Evolutionary conservation across 2,113 vertebrate genomes (phyloP).

Genomic region (Callospermophilus lateralis): DNA sequence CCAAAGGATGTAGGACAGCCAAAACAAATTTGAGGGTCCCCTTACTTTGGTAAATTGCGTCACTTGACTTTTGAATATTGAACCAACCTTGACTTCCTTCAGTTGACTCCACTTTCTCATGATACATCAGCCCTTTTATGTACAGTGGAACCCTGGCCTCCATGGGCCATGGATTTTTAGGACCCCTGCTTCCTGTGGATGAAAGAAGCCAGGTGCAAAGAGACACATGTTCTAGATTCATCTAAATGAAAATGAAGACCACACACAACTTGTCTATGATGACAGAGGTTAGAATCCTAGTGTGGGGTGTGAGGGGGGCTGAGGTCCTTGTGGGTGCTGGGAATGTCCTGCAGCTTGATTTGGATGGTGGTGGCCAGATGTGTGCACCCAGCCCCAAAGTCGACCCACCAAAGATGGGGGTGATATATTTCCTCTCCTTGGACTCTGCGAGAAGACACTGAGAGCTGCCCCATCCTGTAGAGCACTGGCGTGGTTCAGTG

Average conservation of each 20-base stretch:
- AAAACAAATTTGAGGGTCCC: too few relatives aligned
- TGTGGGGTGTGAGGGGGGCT: not conserved
- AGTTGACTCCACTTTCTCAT: not conserved
- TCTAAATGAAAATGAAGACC: not conserved
- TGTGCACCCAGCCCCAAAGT: fast-evolving
- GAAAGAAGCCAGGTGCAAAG: not conserved
- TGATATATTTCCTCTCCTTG: not conserved
- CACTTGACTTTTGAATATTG: too few relatives aligned
- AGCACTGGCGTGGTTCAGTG: fast-evolving
- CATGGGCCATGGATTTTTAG: too few relatives aligned
- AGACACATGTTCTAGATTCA: not conserved
- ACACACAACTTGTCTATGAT: not conserved
- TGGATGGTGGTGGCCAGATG: not conserved
- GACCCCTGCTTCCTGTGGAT: too few relatives aligned
- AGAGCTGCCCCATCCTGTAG: not conserved
- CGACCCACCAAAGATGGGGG: too few relatives aligned
- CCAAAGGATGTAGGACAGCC: too few relatives aligned
- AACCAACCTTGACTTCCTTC: not conserved
- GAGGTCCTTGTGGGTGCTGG: not conserved
- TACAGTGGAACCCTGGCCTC: too few relatives aligned
- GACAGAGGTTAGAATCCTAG: not conserved
- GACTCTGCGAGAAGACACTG: not conserved
- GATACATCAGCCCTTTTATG: not conserved
- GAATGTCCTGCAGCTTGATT: not conserved
- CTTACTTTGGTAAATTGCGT: not conserved